These are phyloP conservation scores for Cataglyphis cursor DNA, from an alignment of 2,888 invertebrate species.

Conservation along the genomic window DNA sequence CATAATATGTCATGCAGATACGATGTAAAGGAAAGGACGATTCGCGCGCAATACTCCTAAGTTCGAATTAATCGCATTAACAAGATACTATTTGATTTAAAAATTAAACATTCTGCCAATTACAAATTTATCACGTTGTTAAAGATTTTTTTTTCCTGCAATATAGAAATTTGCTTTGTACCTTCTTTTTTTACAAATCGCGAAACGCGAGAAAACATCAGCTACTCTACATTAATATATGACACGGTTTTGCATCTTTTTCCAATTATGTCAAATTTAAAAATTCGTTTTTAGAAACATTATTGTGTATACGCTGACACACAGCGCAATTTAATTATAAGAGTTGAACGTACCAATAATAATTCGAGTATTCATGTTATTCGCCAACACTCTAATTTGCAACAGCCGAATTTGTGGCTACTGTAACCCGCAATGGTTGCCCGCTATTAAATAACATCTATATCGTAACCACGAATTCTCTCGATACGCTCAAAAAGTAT, in stretches of 20 bases:
- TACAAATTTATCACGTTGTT: slow-evolving; percentile 13
- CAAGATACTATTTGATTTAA: slow-evolving; percentile 16
- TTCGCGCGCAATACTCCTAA: slow-evolving; percentile 28
- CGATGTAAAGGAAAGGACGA: slow-evolving; percentile 20
- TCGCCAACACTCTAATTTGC: slow-evolving; percentile 40
- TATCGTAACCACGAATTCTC: slow-evolving; percentile 17
- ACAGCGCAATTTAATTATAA: slow-evolving; percentile 35
- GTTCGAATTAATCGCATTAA: slow-evolving; percentile 3
- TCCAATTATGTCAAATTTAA: background rate
- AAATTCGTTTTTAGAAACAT: background rate
- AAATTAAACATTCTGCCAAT: slow-evolving; percentile 30
- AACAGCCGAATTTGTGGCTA: slow-evolving; percentile 48
- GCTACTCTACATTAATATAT: background rate
- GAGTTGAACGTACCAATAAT: slow-evolving; percentile 14
- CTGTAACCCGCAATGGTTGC: slow-evolving; percentile 35
- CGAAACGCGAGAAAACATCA: background rate
- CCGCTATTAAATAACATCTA: slow-evolving; percentile 49
- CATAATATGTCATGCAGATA: slow-evolving; percentile 26
- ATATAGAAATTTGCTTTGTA: background rate
- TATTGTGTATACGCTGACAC: background rate
- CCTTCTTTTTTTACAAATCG: background rate
- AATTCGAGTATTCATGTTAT: slow-evolving; percentile 44
- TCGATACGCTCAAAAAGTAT: slow-evolving; percentile 14
- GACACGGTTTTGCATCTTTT: background rate
- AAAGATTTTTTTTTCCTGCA: background rate